A percentile compares a stretch with the other conserved stretches of the same genome.
Evolutionary conservation across 2,797 vertebrate genomes (phyloP).

Genomic region (Notoglanidium macrostoma): DNA sequence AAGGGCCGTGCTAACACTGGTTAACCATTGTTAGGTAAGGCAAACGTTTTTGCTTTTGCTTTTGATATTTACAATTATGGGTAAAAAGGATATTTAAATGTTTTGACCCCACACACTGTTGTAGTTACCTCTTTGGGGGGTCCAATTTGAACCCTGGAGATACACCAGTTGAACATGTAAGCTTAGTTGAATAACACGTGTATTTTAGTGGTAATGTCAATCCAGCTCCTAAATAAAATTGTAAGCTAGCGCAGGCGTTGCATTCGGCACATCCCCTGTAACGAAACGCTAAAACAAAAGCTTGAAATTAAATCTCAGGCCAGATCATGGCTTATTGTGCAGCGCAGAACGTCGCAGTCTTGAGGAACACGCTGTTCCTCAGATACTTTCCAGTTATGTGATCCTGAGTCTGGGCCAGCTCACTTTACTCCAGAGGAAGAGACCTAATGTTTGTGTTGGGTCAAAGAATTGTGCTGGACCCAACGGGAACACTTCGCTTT

Average conservation of each 20-base stretch:
- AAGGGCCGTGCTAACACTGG: too few relatives aligned
- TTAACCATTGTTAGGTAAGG: too few relatives aligned
- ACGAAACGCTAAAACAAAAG: not conserved
- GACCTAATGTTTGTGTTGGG: slow-evolving; percentile 68
- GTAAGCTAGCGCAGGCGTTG: not conserved
- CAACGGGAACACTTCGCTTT: slow-evolving; percentile 59
- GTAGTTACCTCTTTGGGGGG: too few relatives aligned
- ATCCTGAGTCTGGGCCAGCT: slow-evolving; percentile 38
- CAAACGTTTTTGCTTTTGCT: too few relatives aligned
- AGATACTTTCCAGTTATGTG: slow-evolving; percentile 37
- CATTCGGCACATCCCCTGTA: not conserved
- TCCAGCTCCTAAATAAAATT: too few relatives aligned
- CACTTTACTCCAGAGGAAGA: slow-evolving; percentile 39
- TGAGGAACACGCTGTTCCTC: not conserved
- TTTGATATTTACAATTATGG: too few relatives aligned
- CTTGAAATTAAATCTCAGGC: not conserved
- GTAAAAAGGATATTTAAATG: too few relatives aligned
- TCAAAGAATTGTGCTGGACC: slow-evolving; percentile 58
- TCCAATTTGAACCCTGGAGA: too few relatives aligned
- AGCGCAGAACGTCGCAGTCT: slow-evolving; percentile 16
- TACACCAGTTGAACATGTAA: too few relatives aligned
- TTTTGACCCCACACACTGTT: too few relatives aligned
- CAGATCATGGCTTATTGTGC: not conserved
- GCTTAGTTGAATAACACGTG: too few relatives aligned
- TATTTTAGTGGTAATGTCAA: too few relatives aligned